Percentiles rank a stretch among this genome's conserved stretches.
phyloP scores from a whole-genome alignment of 2,888 invertebrate species.

The Meiosimyza platycephala region DNA sequence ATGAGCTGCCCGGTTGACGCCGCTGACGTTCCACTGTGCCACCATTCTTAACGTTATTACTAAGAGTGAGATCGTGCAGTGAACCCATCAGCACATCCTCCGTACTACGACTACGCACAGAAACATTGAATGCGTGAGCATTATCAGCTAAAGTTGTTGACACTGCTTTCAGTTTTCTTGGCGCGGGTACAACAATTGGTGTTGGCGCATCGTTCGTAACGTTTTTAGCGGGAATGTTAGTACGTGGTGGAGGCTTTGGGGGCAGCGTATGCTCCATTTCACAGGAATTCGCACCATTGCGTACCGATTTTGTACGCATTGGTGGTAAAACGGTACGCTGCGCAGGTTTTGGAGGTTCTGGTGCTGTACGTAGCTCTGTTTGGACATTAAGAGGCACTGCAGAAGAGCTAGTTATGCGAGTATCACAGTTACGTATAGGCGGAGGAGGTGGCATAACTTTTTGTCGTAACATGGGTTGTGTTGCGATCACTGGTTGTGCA shows the following conservation, averaged over 20 bases:
- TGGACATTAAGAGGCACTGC: slow-evolving; percentile 26
- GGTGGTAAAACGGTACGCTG: slow-evolving; percentile 52
- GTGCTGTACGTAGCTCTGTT: neutral
- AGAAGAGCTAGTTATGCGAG: slow-evolving; percentile 42
- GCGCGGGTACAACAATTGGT: neutral
- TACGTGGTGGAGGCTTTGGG: slow-evolving; percentile 46
- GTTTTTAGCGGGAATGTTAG: slow-evolving; percentile 11
- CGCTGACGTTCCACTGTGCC: slow-evolving; percentile 40
- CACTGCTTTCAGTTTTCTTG: neutral
- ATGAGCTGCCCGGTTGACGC: slow-evolving; percentile 51
- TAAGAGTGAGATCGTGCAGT: slow-evolving; percentile 36
- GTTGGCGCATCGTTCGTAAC: neutral
- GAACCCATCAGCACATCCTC: slow-evolving; percentile 6
- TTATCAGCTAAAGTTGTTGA: neutral
- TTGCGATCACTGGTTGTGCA: slow-evolving; percentile 53
- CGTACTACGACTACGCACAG: slow-evolving; percentile 20
- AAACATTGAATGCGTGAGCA: slow-evolving; percentile 31
- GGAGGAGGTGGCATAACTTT: slow-evolving; percentile 50
- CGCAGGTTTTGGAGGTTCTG: slow-evolving; percentile 46
- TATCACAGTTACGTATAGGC: slow-evolving; percentile 57
- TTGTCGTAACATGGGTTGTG: slow-evolving; percentile 54
- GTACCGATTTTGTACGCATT: slow-evolving; percentile 58
- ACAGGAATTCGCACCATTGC: slow-evolving; percentile 40
- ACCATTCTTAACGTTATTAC: slow-evolving; percentile 39
- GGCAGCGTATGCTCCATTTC: slow-evolving; percentile 32